Percentiles rank a stretch among this genome's conserved stretches.
These are phyloP conservation scores for Idaea straminata DNA, from an alignment of 2,888 invertebrate genomes.

Conservation along the genomic window DNA sequence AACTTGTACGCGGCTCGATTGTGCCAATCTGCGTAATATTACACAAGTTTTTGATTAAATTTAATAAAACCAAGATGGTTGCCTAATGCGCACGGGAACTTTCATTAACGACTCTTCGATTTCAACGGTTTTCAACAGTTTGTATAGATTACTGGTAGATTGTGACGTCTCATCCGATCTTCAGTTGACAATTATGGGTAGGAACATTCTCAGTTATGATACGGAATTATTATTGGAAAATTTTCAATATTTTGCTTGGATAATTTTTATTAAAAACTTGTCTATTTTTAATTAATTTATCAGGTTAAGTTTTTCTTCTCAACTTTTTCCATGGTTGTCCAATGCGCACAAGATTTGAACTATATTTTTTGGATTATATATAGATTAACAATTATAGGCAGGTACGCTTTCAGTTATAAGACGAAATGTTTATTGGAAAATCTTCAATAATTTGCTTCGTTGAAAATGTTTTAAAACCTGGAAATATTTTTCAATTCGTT, in stretches of 20 bases:
- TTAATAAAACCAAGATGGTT: conserved; percentile 79
- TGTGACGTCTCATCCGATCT: conserved; percentile 10
- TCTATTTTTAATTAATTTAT: not conserved
- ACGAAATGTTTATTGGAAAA: too few relatives aligned
- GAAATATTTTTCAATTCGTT: too few relatives aligned
- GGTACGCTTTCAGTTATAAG: too few relatives aligned
- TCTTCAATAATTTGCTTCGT: too few relatives aligned
- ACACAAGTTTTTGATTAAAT: conserved; percentile 80
- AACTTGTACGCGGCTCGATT: conserved; percentile 76
- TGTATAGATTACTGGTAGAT: conserved; percentile 45
- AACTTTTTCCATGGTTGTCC: too few relatives aligned
- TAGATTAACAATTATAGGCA: too few relatives aligned
- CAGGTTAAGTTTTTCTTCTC: too few relatives aligned
- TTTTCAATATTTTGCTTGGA: not conserved
- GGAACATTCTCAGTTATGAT: not conserved
- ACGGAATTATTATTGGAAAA: not conserved
- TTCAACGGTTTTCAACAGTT: conserved; percentile 57
- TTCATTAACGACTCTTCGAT: conserved; percentile 78
- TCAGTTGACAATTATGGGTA: conserved; percentile 14
- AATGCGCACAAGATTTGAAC: too few relatives aligned
- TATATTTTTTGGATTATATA: too few relatives aligned
- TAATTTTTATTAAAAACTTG: not conserved
- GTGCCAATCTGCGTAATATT: conserved; percentile 79
- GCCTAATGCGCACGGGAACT: conserved; percentile 74
- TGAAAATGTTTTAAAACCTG: too few relatives aligned